Conservation (phyloP, 2,797 vertebrate genomes). For the Australoheros facetus region DNA sequence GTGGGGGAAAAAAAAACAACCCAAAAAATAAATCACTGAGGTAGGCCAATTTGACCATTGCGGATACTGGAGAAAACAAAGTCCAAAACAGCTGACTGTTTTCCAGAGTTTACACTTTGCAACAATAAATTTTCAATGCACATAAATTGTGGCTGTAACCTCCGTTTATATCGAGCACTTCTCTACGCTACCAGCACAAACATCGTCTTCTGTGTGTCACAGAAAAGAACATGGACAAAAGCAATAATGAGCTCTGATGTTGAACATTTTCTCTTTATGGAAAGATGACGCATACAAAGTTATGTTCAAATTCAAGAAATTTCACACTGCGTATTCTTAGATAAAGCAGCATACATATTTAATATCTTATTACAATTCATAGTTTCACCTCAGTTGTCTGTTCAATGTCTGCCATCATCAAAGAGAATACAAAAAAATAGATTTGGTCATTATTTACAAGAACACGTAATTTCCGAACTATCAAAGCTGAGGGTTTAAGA, state of each 20-base stretch:
- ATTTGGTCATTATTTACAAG: constrained; percentile 97
- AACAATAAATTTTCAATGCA: constrained; percentile 67
- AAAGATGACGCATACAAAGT: constrained; percentile 77
- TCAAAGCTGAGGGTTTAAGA: constrained; percentile 80
- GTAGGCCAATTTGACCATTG: constrained; percentile 83
- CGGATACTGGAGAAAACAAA: constrained; percentile 78
- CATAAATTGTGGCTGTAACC: constrained; percentile 51
- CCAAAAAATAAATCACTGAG: constrained; percentile 64
- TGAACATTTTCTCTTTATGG: constrained; percentile 63
- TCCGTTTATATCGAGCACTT: constrained; percentile 58
- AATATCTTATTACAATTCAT: constrained; percentile 88
- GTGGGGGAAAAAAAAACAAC: constrained; percentile 41
- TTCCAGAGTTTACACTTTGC: constrained; percentile 70
- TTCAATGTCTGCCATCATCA: constrained; percentile 89
- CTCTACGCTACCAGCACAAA: constrained; percentile 69
- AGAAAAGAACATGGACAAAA: constrained; percentile 55
- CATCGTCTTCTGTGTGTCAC: constrained; percentile 65
- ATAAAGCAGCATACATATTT: constrained; percentile 85
- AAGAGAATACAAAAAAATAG: constrained; percentile 86
- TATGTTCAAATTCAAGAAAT: constrained; percentile 74
- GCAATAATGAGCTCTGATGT: constrained; percentile 53
- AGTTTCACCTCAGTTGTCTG: constrained; percentile 83
- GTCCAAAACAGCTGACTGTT: constrained; percentile 75
- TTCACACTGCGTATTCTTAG: constrained; percentile 71
- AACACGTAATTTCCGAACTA: constrained; percentile 88